Conservation (phyloP, 2,888 invertebrate genomes). For the Acanthosoma haemorrhoidale region DNA sequence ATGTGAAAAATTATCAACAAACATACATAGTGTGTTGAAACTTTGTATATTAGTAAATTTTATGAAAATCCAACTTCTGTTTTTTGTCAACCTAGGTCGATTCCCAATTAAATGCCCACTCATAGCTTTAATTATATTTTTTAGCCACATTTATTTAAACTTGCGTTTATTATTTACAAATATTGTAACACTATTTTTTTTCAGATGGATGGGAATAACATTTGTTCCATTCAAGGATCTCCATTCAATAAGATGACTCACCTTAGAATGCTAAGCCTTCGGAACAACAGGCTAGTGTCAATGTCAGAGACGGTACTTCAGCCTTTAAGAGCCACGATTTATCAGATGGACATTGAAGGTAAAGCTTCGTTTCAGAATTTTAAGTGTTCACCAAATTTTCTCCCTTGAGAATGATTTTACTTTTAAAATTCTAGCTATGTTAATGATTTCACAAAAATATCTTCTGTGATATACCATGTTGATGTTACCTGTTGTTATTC, state of each 20-base stretch:
- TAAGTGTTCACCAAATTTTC: too few relatives aligned
- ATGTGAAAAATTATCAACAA: too few relatives aligned
- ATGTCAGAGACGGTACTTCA: constrained; percentile 69
- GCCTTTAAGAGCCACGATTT: constrained; percentile 72
- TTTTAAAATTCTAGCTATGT: too few relatives aligned
- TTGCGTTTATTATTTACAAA: too few relatives aligned
- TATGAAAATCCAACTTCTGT: too few relatives aligned
- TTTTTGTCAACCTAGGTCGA: too few relatives aligned
- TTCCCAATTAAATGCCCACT: background rate
- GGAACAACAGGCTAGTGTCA: constrained; percentile 68
- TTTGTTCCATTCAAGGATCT: constrained; percentile 71
- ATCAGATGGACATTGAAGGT: constrained; percentile 79
- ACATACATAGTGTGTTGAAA: too few relatives aligned
- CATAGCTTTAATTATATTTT: background rate
- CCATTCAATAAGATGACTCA: constrained; percentile 81
- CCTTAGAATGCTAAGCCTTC: constrained; percentile 69
- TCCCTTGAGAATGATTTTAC: too few relatives aligned
- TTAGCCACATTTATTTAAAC: background rate
- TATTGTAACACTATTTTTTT: constrained; percentile 24
- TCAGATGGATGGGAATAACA: constrained; percentile 71
- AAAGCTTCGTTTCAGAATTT: constrained; percentile 42
- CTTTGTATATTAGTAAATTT: too few relatives aligned
- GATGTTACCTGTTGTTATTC: too few relatives aligned
- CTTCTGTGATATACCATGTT: too few relatives aligned
- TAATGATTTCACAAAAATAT: too few relatives aligned